Conservation (phyloP, 2,797 vertebrate genomes). For the Amblyraja radiata region DNA sequence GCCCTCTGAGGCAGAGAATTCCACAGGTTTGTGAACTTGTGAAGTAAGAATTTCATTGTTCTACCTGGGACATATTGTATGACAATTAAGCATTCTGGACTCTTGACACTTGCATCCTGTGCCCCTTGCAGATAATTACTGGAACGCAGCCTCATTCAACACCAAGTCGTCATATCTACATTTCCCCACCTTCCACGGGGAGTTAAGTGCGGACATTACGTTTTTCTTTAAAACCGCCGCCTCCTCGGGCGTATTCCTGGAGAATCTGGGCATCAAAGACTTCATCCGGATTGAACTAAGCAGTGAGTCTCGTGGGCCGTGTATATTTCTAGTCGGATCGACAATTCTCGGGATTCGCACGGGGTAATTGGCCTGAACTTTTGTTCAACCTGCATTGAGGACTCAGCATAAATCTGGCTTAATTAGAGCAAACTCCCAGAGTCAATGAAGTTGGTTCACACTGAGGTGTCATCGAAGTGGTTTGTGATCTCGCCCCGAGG, state of each 20-base stretch:
- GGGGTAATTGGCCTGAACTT: background rate
- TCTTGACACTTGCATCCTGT: background rate
- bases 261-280: conserved; percentile 38
- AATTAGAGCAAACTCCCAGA: background rate
- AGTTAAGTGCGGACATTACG: conserved; percentile 33
- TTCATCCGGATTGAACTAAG: conserved; percentile 36
- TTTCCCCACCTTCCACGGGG: conserved; percentile 32
- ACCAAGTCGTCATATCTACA: conserved; percentile 32
- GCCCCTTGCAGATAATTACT: conserved; percentile 27
- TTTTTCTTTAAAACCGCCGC: conserved; percentile 39
- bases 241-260: conserved; percentile 32
- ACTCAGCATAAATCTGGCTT: background rate
- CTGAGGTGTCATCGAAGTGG: background rate
- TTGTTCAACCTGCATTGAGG: background rate
- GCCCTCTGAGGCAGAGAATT: too few relatives aligned
- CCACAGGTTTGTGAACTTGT: too few relatives aligned
- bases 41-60: too few relatives aligned
- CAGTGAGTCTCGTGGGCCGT: background rate
- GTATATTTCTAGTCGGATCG: background rate
- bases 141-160: conserved; percentile 38
- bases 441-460: background rate
- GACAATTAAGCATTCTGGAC: too few relatives aligned
- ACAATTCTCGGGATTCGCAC: background rate
- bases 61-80: too few relatives aligned
- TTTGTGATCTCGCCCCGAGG: background rate